A percentile compares a stretch with the other conserved stretches of the same genome.
Conservation (phyloP, 2,888 invertebrate genomes). For the Drosophila borborema region DNA sequence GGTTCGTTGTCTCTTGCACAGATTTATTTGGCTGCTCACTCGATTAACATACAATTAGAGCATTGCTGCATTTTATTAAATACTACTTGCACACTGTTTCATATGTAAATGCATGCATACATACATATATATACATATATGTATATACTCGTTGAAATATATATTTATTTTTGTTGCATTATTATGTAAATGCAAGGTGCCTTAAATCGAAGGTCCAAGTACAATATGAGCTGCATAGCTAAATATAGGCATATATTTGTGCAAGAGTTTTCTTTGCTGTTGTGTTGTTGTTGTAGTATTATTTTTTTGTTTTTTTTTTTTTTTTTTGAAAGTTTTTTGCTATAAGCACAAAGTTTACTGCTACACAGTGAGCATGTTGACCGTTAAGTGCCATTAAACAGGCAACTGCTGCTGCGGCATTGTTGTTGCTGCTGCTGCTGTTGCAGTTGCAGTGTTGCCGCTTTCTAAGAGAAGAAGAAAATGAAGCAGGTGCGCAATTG, state of each 20-base stretch:
- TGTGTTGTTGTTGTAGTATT: background rate
- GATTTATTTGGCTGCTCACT: slow-evolving; percentile 65
- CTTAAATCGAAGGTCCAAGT: slow-evolving; percentile 13
- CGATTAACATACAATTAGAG: slow-evolving; percentile 77
- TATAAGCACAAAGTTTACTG: slow-evolving; percentile 71
- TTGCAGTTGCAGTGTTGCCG: slow-evolving; percentile 51
- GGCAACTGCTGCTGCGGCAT: slow-evolving; percentile 57
- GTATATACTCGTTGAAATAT: background rate
- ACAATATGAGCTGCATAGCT: slow-evolving; percentile 38
- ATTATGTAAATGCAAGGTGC: slow-evolving; percentile 67
- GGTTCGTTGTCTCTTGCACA: slow-evolving; percentile 31
- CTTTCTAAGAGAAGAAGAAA: slow-evolving; percentile 67
- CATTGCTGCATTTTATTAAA: slow-evolving; percentile 64
- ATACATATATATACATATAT: background rate
- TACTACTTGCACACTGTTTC: slow-evolving; percentile 27
- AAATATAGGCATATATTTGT: slow-evolving; percentile 40
- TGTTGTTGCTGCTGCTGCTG: slow-evolving; percentile 46
- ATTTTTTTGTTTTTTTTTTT: slow-evolving; percentile 28
- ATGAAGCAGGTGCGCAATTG: slow-evolving; percentile 79
- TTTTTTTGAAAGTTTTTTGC: slow-evolving; percentile 63
- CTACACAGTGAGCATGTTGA: slow-evolving; percentile 76
- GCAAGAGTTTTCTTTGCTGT: slow-evolving; percentile 30
- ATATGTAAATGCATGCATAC: slow-evolving; percentile 29
- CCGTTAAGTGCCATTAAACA: slow-evolving; percentile 79
- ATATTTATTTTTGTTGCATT: slow-evolving; percentile 27